phyloP scores from a whole-genome alignment of 2,113 vertebrate species.

The Cisticola juncidis region DNA sequence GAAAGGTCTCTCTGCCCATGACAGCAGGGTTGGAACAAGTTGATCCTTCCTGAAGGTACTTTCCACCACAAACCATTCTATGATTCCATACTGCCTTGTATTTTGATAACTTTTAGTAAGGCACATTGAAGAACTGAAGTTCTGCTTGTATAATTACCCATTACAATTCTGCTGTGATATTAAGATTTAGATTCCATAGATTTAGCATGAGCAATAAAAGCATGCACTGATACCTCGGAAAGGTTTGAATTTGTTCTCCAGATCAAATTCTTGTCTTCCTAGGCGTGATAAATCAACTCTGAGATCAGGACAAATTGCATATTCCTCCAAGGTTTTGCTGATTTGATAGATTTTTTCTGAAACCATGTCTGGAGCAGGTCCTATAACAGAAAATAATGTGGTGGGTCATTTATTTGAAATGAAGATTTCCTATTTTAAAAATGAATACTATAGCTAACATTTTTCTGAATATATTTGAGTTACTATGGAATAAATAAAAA shows the following conservation, averaged over 20 bases:
- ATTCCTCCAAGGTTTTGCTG: constrained; percentile 96
- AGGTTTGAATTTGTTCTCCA: constrained; percentile 99
- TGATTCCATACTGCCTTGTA: background rate
- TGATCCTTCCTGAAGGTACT: background rate
- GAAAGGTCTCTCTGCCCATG: background rate
- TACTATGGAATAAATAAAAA: background rate
- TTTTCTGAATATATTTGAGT: background rate
- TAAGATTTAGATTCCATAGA: background rate
- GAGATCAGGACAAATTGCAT: constrained; percentile 93
- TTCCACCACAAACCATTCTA: background rate
- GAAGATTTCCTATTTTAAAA: background rate
- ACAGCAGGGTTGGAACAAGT: background rate
- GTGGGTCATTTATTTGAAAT: background rate
- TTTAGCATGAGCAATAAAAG: background rate
- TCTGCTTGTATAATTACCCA: background rate
- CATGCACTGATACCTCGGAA: constrained; percentile 86
- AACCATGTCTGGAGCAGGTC: constrained; percentile 90
- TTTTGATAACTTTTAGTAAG: background rate
- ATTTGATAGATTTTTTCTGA: constrained; percentile 96
- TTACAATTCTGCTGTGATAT: background rate
- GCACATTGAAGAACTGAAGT: background rate
- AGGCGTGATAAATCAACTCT: constrained; percentile 92
- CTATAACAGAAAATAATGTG: constrained; percentile 64
- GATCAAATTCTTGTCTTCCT: constrained; percentile 96
- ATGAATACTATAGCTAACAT: background rate